Evolutionary conservation across 2,888 invertebrate species (phyloP).

Genomic region (Julus scandinavius): DNA sequence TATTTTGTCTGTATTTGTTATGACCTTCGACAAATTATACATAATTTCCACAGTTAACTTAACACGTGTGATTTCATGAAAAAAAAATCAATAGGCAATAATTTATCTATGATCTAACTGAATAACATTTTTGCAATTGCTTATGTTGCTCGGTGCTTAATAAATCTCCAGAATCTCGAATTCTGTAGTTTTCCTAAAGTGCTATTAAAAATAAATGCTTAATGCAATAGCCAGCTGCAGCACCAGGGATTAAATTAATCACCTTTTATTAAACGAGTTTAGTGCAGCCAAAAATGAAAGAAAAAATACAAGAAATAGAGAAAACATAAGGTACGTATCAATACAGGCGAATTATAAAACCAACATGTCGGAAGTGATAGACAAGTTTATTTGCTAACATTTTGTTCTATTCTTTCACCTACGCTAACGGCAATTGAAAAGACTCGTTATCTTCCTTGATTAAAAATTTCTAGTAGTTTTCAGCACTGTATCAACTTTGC

Average conservation of each 20-base stretch:
- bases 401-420: not conserved
- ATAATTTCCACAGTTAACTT: too few relatives aligned
- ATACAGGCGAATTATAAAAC: not conserved
- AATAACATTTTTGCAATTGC: not conserved
- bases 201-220: not conserved
- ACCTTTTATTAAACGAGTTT: not conserved
- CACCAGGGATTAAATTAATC: slow-evolving; percentile 33
- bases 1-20: too few relatives aligned
- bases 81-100: not conserved
- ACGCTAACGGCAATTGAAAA: not conserved
- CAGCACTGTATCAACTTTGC: slow-evolving; percentile 18
- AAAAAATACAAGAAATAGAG: not conserved
- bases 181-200: not conserved
- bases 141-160: not conserved
- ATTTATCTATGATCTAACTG: not conserved
- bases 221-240: not conserved
- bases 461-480: not conserved
- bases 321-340: not conserved
- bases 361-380: not conserved
- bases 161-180: not conserved
- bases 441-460: slow-evolving; percentile 18
- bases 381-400: not conserved
- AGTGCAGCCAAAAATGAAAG: not conserved
- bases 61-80: not conserved
- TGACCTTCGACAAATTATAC: too few relatives aligned